Conservation (phyloP, 2,113 vertebrate genomes). For the Patagioenas fasciata region DNA sequence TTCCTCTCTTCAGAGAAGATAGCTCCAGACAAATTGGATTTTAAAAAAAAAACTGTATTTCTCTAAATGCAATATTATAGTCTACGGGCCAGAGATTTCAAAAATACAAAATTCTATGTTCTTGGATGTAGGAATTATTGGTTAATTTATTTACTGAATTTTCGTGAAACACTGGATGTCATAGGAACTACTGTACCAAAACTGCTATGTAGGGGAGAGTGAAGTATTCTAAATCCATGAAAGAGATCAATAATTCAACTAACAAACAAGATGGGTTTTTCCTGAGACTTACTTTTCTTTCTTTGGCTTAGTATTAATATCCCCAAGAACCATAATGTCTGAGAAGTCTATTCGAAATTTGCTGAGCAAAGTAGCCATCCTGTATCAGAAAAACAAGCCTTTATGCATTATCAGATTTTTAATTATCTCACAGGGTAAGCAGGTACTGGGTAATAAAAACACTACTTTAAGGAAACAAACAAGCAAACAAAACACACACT, state of each 20-base stretch:
- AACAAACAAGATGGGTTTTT: not conserved
- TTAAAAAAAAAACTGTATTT: not conserved
- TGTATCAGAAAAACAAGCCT: slow-evolving; percentile 50
- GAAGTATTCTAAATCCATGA: not conserved
- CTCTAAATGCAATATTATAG: not conserved
- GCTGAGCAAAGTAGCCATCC: slow-evolving; percentile 97
- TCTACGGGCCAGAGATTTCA: not conserved
- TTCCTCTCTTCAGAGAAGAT: not conserved
- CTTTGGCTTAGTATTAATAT: slow-evolving; percentile 97
- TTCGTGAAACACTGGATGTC: not conserved
- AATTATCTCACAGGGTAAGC: not conserved
- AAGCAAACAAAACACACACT: not conserved
- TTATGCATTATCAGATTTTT: not conserved
- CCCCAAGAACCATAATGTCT: slow-evolving; percentile 94
- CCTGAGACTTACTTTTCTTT: slow-evolving; percentile 90
- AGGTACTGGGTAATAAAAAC: not conserved
- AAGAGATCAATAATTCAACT: not conserved
- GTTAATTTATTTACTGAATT: not conserved
- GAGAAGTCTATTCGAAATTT: slow-evolving; percentile 99
- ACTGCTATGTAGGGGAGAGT: not conserved
- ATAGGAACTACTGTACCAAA: not conserved
- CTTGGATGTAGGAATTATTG: not conserved
- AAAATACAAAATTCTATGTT: not conserved
- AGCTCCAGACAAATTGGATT: not conserved
- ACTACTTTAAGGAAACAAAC: not conserved